Evolutionary conservation across 2,113 vertebrate genomes (phyloP), one percentile per base, ranked within the genome.

Genomic region (Crypturellus undulatus): DNA sequence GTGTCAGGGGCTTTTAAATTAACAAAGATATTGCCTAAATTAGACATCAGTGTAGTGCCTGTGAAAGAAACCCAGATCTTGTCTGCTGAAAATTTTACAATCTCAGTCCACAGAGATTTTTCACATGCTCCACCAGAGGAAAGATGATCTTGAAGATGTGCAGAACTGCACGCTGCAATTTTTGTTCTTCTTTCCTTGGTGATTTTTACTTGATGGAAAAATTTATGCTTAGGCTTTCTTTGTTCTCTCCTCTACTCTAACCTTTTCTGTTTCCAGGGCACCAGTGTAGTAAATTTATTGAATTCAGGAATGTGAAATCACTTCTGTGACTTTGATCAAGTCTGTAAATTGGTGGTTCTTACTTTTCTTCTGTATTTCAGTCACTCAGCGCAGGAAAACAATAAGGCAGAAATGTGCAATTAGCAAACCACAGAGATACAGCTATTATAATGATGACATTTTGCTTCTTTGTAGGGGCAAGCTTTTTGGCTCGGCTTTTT

Each of bases 381-480:
- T 68, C 79, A 62, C 34, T 83, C 65, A 40, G n/a, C 88, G 91
- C 88, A 90, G 95, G 92, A 94, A 96, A 93, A 60, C 72, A 83
- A 73, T 84, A 94, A 93, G 94, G 92, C 79, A 90, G 85, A 97
- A 93, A 90, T 4, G 7, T 0, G 0, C n/a, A 90, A 90, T 94
- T 93, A 90, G 77, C 73, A 96, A 96, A 95, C 93, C 94, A 91
- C 94, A 94, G 65, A 93, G 88, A 89, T 49, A 93, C 76, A 88
- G 67, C 90, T 86, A 88, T 71, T 88, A 54, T 83, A 84, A 38
- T 62, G 65, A 75, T 64, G 82, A 56, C 6, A 5, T 52, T 96
- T 84, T 79, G 34, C 54, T 96, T 92, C 77, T 94, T 84, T 86
- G 79, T 58, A 93, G 62, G 71, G 69, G 62, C 82, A 88, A 26